Base-by-base conservation (phyloP, 1,140 invertebrate genomes). In the Solen grandis region DNA sequence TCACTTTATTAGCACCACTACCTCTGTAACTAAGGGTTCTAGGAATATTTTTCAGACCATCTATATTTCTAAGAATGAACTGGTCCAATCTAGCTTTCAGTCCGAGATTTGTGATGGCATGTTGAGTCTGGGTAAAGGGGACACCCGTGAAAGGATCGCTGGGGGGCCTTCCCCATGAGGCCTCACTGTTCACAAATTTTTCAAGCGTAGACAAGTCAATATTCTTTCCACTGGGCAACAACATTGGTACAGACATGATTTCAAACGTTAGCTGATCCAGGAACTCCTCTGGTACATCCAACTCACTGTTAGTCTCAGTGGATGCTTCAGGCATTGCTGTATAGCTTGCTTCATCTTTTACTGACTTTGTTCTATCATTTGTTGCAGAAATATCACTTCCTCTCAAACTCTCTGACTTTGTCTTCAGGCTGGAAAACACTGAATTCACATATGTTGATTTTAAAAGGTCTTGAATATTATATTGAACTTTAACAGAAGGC, bases 91-190 rank as follows among this genome's bases (percentile, higher is more conserved):
- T 93, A 31, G 93, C 92, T 92, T 97, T 97, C 0, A 97, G 91
- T 16, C 93, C 92, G 55, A 92, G 86, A 87, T 96, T 95, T 29
- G 95, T 91, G 16, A 96, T 88, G 4, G 96, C 95, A 88, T 94
- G 94, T 22, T 92, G 88, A 10, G 88, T 88, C 63, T 93, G 91
- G 73, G 91, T 94, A 90, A 96, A 96, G 66, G 93, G 88, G 33
- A 95, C 89, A 16, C 95, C 96, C 19, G 96, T 97, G 85, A 97
- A 97, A 27, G 96, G 96, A 93, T 97, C 96, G 74, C 94, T 94
- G 1, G 95, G 93, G 75, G 92, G 85, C 85, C 96, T 93, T 16
- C 96, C 96, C 94, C 95, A 96, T 25, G 91, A 91, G 33, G 94
- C 94, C 92, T 97, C 96, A 86, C 91, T 93, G 84, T 94, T 89